Evolutionary conservation across 1,140 invertebrate species (phyloP).

Genomic region (Magallana angulata): DNA sequence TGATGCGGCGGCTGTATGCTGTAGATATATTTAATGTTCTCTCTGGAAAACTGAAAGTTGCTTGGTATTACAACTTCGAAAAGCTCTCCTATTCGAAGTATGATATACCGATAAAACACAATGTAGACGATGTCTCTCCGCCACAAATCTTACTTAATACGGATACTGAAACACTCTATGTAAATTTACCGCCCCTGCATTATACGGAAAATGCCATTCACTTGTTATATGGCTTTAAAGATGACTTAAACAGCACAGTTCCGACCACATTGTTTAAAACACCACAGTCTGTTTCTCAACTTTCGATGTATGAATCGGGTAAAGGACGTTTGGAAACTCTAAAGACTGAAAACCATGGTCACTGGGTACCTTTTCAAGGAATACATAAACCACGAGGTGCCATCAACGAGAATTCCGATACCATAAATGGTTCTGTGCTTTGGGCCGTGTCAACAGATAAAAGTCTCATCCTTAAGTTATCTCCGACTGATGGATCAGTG

Average conservation of each 20-base stretch:
- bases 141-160: slow-evolving; percentile 2
- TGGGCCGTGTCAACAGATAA: not conserved
- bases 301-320: not conserved
- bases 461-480: not conserved
- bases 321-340: not conserved
- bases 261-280: slow-evolving; percentile 8
- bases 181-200: not conserved
- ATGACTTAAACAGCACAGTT: not conserved
- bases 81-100: not conserved
- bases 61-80: not conserved
- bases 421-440: not conserved
- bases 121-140: not conserved
- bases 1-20: not conserved
- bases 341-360: not conserved
- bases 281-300: not conserved
- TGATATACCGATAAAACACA: not conserved
- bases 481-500: not conserved
- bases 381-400: no score
- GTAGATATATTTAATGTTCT: slow-evolving; percentile 24
- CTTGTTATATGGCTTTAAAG: not conserved
- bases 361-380: no score
- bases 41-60: not conserved
- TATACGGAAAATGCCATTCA: not conserved
- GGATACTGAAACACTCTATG: not conserved
- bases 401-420: not conserved